Evolutionary conservation across 2,797 vertebrate genomes (phyloP).

Genomic region (Lerista edwardsae): DNA sequence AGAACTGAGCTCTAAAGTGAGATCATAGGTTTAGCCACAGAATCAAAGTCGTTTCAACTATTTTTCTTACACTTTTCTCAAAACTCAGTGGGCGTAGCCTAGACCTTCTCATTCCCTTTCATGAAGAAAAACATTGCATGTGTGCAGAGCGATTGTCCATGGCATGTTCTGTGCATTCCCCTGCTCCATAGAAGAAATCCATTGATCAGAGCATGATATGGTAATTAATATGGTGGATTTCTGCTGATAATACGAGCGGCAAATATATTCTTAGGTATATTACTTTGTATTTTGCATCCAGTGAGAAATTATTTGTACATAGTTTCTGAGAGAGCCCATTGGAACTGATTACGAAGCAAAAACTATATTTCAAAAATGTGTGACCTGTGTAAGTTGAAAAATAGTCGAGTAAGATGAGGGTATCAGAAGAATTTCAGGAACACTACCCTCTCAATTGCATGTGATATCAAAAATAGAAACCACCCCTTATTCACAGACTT

Average conservation of each 20-base stretch:
- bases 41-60: constrained; percentile 58
- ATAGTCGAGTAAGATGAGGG: neutral
- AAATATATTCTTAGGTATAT: constrained; percentile 57
- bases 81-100: constrained; percentile 1
- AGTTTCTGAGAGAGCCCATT: neutral
- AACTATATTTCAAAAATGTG: neutral
- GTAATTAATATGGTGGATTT: no score
- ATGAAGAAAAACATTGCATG: neutral
- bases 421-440: neutral
- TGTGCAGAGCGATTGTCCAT: neutral
- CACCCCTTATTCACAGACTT: constrained; percentile 36
- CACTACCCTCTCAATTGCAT: neutral
- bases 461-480: constrained; percentile 1
- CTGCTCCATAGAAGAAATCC: neutral
- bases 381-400: neutral
- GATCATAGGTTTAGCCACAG: neutral
- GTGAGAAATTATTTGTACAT: constrained; percentile 40
- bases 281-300: constrained; percentile 42
- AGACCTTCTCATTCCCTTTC: neutral
- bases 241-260: no score
- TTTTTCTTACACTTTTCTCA: constrained; percentile 30
- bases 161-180: neutral
- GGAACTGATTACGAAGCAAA: neutral
- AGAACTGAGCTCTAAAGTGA: constrained; percentile 29
- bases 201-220: constrained; percentile 57